Evolutionary conservation across 2,888 invertebrate species (phyloP).

Genomic region (Dynastes maya): DNA sequence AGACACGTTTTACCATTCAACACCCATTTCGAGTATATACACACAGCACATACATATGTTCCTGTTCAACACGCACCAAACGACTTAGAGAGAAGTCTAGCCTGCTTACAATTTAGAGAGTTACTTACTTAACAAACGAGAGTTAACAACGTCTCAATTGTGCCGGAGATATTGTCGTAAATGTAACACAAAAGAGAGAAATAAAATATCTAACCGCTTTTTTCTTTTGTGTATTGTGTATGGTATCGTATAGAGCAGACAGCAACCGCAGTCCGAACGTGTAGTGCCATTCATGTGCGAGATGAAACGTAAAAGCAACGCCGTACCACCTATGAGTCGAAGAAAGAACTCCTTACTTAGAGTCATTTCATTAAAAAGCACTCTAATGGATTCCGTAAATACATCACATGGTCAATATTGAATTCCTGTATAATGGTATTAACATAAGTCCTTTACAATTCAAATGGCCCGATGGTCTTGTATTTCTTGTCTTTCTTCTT

Average conservation of each 20-base stretch:
- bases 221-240: slow-evolving; percentile 19
- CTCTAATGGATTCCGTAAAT: slow-evolving; percentile 43
- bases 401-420: slow-evolving; percentile 43
- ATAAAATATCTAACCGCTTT: slow-evolving; percentile 37
- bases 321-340: slow-evolving; percentile 29
- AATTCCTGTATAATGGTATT: slow-evolving; percentile 44
- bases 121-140: slow-evolving; percentile 37
- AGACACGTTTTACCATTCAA: slow-evolving; percentile 2
- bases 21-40: not conserved
- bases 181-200: slow-evolving; percentile 41
- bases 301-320: slow-evolving; percentile 7
- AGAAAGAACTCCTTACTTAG: slow-evolving; percentile 47
- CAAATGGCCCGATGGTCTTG: slow-evolving; percentile 28
- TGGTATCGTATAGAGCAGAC: not conserved
- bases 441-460: slow-evolving; percentile 48
- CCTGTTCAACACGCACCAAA: too few species aligned
- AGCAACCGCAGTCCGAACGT: not conserved
- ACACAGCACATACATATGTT: too few species aligned
- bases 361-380: slow-evolving; percentile 45
- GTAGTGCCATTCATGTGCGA: slow-evolving; percentile 9
- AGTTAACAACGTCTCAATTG: slow-evolving; percentile 45
- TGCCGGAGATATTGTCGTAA: slow-evolving; percentile 38
- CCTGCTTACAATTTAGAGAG: slow-evolving; percentile 12
- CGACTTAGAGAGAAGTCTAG: not conserved
- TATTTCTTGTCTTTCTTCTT: not conserved